Evolutionary conservation across 1,140 invertebrate genomes (phyloP), one percentile per base, ranked within the genome.

Genomic region (Cydia amplana): DNA sequence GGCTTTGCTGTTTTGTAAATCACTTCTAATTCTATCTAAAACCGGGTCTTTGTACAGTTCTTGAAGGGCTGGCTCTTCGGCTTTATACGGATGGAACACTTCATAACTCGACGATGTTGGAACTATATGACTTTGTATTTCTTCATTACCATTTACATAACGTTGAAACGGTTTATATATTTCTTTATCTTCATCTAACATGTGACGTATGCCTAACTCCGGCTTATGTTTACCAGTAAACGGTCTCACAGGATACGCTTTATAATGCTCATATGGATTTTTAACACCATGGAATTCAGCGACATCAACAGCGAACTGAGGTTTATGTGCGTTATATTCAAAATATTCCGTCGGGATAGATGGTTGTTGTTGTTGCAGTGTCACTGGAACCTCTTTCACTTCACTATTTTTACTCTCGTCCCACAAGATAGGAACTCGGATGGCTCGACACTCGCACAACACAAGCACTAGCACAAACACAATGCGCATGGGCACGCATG

Each of bases 31-130:
- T 82, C 92, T 91, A 51, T 83, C 74, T 72, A 91, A 79, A 25
- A 85, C 76, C 5, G 93, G 93, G 83, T 93, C 91, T 78, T 88
- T 85, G 43, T 92, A 90, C 75, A 93, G 83, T 70, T 82, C 79
- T 60, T 90, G 79, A 25, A 93, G 79, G n/a, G 85, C 83, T n/a
- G 89, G 85, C 75, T 85, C 84, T 73, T 90, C 87, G 16, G 83
- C 82, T 80, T 88, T 85, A 72, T 93, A 93, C 2, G 93, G 93
- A 75, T 92, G 91, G 76, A 86, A 93, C 5, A 90, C 76, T 81
- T 93, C 87, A 82, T 91, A 93, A 25, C 83, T 85, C 12, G 82
- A 82, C 6, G 83, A 80, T 14, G 75, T 75, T 46, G 91, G 91
- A 16, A 70, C 83, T 4, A 80, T 82, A 46, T 85, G 78, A 23